Evolutionary conservation across 2,113 vertebrate genomes (phyloP).

Genomic region (Bubalus kerabau): DNA sequence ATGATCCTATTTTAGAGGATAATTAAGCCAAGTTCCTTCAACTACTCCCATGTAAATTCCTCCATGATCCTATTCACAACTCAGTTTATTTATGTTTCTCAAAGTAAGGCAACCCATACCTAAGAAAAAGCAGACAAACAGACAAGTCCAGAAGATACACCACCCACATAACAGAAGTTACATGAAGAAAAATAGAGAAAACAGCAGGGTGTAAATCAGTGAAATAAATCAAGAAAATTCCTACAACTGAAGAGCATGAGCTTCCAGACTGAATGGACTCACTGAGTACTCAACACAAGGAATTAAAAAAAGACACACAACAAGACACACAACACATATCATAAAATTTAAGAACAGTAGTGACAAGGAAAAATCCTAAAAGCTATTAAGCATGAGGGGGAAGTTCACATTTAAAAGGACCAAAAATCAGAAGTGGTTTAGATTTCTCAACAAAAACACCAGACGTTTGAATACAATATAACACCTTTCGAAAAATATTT

Average conservation of each 20-base stretch:
- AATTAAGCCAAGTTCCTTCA: slow-evolving; percentile 2
- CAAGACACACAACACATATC: not conserved
- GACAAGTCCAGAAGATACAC: not conserved
- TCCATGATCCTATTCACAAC: not conserved
- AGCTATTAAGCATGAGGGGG: not conserved
- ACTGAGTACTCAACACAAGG: not conserved
- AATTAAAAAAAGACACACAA: not conserved
- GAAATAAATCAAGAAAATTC: slow-evolving; percentile 4
- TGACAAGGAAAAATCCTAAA: not conserved
- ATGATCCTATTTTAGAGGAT: not conserved
- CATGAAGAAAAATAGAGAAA: not conserved
- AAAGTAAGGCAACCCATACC: not conserved
- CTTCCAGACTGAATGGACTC: not conserved
- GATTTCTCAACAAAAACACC: not conserved
- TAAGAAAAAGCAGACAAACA: not conserved
- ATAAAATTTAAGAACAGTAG: not conserved
- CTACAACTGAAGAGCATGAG: not conserved
- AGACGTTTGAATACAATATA: not conserved
- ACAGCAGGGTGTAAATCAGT: not conserved
- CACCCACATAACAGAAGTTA: not conserved
- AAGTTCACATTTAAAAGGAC: not conserved
- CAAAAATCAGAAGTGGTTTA: slow-evolving; percentile 30
- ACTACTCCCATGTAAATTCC: not conserved
- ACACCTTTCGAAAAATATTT: not conserved
- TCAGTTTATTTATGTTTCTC: not conserved